Evolutionary conservation across 2,113 vertebrate genomes (phyloP), one percentile per base, ranked within the genome.

Genomic region (Narcine bancroftii): DNA sequence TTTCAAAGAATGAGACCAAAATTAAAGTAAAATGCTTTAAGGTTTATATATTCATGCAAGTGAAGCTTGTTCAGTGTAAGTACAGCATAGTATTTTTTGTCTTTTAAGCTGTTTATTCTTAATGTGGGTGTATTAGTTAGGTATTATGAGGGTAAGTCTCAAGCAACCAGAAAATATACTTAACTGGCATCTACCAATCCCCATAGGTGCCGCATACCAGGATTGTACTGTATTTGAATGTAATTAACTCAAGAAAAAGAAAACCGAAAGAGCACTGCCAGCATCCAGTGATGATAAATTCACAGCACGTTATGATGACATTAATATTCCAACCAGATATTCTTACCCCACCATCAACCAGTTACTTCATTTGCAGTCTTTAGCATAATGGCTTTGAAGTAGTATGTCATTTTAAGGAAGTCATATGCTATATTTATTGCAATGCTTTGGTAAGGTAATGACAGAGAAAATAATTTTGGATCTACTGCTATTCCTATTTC

Each of bases 211-310:
- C n/a, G n/a, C n/a, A n/a, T n/a, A n/a, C n/a, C n/a, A n/a, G n/a
- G n/a, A n/a, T n/a, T n/a, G n/a, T n/a, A n/a, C 53, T 21, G n/a
- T 21, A 19, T 0, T n/a, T 63, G 81, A 87, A 87, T 87, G 36
- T 87, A 63, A 87, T 87, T 87, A 87, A 63, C 33, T 87, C 6
- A 6, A 87, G 53, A 17, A 60, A 60, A 87, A 87, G 81, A 87
- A 60, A 53, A 83, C 81, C 53, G 1, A 39, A 63, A n/a, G 60
- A 60, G 36, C 81, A 87, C 60, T 87, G n/a, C 60, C 81, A 87
- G 81, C 81, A 36, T 36, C n/a, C 36, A 87, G 19, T 56, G 36
- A 53, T 87, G n/a, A 60, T 60, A 87, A 87, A 60, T n/a, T 87
- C n/a, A 36, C 81, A 87, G 53, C 50, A 36, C 60, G 53, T 87